Percentiles rank a stretch among this genome's conserved stretches.
Evolutionary conservation across 2,113 vertebrate genomes (phyloP).

Genomic region (Xyrauchen texanus): DNA sequence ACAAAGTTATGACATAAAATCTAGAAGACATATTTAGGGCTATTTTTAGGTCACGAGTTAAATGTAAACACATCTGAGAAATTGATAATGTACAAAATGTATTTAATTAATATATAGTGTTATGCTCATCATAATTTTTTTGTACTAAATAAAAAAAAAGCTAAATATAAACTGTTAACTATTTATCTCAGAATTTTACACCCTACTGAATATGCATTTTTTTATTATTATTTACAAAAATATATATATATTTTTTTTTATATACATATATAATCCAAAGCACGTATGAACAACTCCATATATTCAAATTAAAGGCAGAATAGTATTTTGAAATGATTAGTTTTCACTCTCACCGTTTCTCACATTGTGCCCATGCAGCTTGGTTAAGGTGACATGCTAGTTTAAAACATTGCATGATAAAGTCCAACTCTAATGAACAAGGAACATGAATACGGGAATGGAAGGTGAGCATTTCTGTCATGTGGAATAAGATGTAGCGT

Average conservation of each 20-base stretch:
- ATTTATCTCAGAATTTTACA: background rate
- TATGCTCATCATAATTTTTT: too few relatives aligned
- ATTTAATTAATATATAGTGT: too few relatives aligned
- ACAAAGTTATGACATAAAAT: too few relatives aligned
- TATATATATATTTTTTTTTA: too few relatives aligned
- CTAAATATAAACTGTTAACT: too few relatives aligned
- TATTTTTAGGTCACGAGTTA: background rate
- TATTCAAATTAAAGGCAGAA: too few relatives aligned
- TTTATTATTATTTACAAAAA: too few relatives aligned
- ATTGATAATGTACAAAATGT: background rate
- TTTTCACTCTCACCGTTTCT: constrained; percentile 2
- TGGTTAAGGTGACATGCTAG: constrained; percentile 1
- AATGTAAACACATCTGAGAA: background rate
- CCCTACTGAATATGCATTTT: background rate
- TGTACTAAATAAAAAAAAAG: too few relatives aligned
- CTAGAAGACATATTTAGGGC: too few relatives aligned
- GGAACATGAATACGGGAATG: constrained; percentile 26
- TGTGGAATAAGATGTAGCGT: constrained; percentile 39
- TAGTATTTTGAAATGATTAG: constrained; percentile 13
- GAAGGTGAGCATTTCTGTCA: constrained; percentile 38
- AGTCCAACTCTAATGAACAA: constrained; percentile 33
- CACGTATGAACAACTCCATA: too few relatives aligned
- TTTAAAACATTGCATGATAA: constrained; percentile 19
- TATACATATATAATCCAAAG: too few relatives aligned
- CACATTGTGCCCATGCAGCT: constrained; percentile 16